Percentiles rank a stretch among this genome's conserved stretches.
These are phyloP conservation scores for Alouatta palliata DNA, from an alignment of 2,113 vertebrate genomes.

Conservation along the genomic window DNA sequence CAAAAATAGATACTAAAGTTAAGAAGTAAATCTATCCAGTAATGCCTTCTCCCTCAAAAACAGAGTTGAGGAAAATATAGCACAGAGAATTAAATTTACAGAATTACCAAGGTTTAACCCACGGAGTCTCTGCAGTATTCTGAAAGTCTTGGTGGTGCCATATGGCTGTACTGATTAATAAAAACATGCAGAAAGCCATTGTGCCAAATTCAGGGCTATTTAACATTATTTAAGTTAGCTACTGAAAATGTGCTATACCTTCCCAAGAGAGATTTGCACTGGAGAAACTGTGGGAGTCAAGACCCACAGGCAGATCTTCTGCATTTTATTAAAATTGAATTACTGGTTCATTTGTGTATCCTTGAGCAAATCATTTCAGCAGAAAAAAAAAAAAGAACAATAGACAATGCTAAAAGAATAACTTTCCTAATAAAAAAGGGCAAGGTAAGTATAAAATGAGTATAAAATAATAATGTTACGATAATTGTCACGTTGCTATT, in stretches of 20 bases:
- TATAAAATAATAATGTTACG: neutral
- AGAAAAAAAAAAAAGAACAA: neutral
- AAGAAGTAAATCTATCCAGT: neutral
- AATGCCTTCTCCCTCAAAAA: neutral
- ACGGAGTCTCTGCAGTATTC: neutral
- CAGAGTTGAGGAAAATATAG: neutral
- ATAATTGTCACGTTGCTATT: neutral
- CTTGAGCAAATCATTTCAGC: neutral
- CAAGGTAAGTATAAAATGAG: slow-evolving; percentile 29
- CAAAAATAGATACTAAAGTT: neutral
- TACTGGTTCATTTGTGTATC: neutral
- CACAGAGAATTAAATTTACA: neutral
- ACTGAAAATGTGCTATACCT: neutral
- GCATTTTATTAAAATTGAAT: slow-evolving; percentile 3
- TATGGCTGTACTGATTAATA: slow-evolving; percentile 11
- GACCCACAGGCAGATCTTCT: neutral
- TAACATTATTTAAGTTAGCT: slow-evolving; percentile 53
- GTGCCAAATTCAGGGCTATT: slow-evolving; percentile 30
- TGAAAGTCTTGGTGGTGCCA: slow-evolving; percentile 17
- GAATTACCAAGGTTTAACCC: neutral
- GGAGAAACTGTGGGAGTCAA: neutral
- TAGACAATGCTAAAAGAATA: neutral
- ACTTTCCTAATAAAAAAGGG: neutral
- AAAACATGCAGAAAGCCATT: slow-evolving; percentile 21
- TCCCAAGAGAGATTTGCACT: neutral